Evolutionary conservation across 2,797 vertebrate genomes (phyloP), one percentile per base, ranked within the genome.

Genomic region (Arnoldichthys spilopterus): DNA sequence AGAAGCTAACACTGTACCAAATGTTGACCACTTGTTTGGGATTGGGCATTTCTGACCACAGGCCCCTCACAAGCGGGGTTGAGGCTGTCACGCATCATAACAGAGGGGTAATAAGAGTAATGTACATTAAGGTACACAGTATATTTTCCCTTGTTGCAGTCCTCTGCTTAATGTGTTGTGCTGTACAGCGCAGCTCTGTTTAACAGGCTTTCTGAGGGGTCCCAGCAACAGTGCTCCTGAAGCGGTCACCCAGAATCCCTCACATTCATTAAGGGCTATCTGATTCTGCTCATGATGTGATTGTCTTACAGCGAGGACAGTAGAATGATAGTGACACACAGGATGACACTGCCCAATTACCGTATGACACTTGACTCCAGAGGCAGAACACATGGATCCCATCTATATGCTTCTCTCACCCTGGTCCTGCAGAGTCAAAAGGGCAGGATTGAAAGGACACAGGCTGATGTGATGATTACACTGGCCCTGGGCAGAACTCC

Each of bases 261-360:
- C 28, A 67, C 40, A 6, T 15, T 22, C 64, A 28, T 49, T 58
- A 47, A 59, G 45, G 8, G 74, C 28, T 24, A 20, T 43, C 26
- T 40, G 28, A 6, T 28, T 49, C 20, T 69, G 47, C 12, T 22
- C 22, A 77, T 18, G 66, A 28, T 69, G 22, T 74, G 13, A 59
- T 47, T 16, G 54, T 69, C 8, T 1, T 40, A 15, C 26, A 43
- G 12, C 37, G 53, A 22, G 30, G 54, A 70, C 28, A 28, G 43
- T 40, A n/a, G 20, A 18, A 30, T 18, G 26, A n/a, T 28, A 9
- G 24, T 32, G 76, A 79, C 54, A 1, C 24, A 43, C 11, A 22
- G 18, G 24, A 72, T 78, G 43, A 63, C 63, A 40, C 30, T 7
- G 18, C 24, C 62, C 56, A 20, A 74, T 74, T 61, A 74, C 63